Conservation (phyloP, 2,797 vertebrate species). For the Hozukius guyotensis region DNA sequence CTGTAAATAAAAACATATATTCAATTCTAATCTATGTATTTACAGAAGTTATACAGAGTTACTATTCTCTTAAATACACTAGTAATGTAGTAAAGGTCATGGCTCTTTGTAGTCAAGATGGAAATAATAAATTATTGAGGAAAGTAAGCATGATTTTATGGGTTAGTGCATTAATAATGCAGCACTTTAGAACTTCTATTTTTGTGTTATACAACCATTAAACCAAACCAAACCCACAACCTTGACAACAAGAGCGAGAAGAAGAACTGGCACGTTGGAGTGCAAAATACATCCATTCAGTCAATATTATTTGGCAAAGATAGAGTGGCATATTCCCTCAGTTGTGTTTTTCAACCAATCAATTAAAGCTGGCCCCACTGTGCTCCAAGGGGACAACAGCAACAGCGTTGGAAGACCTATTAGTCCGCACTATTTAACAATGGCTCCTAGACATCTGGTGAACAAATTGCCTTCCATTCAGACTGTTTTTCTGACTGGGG, state of each 20-base stretch:
- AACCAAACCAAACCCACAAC: not conserved
- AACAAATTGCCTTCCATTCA: conserved; percentile 33
- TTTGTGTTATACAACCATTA: not conserved
- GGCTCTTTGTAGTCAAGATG: not conserved
- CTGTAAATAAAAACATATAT: not conserved
- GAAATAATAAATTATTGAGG: not conserved
- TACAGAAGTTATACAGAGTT: not conserved
- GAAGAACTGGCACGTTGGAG: not conserved
- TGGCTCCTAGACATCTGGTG: conserved; percentile 15
- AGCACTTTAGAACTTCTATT: not conserved
- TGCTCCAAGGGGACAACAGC: conserved; percentile 13
- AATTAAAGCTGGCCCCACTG: conserved; percentile 16
- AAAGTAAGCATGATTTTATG: not conserved
- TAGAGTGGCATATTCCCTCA: not conserved
- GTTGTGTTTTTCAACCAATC: conserved; percentile 25
- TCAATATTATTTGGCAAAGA: conserved; percentile 14
- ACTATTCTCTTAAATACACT: not conserved
- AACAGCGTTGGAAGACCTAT: conserved; percentile 26
- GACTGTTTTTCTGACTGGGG: not conserved
- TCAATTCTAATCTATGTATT: not conserved
- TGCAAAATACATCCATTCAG: not conserved
- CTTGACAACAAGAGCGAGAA: not conserved
- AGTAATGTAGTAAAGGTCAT: not conserved
- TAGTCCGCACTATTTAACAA: conserved; percentile 31
- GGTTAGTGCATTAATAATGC: not conserved